Evolutionary conservation across 2,113 vertebrate genomes (phyloP).

Genomic region (Seriola rivoliana): DNA sequence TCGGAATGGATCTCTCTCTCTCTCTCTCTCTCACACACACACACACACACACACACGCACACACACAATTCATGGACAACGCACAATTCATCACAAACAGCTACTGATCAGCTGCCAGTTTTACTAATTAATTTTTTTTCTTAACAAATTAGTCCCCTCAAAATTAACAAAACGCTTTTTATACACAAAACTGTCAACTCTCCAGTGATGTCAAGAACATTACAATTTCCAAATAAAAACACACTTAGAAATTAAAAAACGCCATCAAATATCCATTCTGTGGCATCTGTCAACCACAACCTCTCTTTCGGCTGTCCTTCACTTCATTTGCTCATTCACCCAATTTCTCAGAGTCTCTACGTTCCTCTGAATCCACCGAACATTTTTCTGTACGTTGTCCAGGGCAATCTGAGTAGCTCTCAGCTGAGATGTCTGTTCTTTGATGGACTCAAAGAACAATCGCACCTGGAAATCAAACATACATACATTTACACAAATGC

Average conservation of each 20-base stretch:
- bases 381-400: conserved; percentile 85
- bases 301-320: conserved; percentile 12
- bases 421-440: conserved; percentile 82
- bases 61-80: neutral
- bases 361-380: conserved; percentile 85
- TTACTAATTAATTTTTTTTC: neutral
- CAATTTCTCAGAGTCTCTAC: conserved; percentile 80
- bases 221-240: conserved; percentile 26
- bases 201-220: neutral
- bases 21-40: neutral
- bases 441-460: conserved; percentile 84
- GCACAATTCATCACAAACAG: neutral
- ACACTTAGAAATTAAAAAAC: neutral
- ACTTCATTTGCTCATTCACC: conserved; percentile 73
- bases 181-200: conserved; percentile 31
- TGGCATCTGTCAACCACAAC: neutral
- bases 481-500: conserved; percentile 5
- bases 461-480: conserved; percentile 78
- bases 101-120: neutral
- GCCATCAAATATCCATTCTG: neutral
- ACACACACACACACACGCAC: neutral
- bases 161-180: conserved; percentile 11
- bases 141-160: conserved; percentile 1
- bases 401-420: conserved; percentile 80
- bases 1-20: conserved; percentile 27